These are phyloP conservation scores for Melieria picta DNA, from an alignment of 2,888 invertebrate genomes.

Conservation along the genomic window DNA sequence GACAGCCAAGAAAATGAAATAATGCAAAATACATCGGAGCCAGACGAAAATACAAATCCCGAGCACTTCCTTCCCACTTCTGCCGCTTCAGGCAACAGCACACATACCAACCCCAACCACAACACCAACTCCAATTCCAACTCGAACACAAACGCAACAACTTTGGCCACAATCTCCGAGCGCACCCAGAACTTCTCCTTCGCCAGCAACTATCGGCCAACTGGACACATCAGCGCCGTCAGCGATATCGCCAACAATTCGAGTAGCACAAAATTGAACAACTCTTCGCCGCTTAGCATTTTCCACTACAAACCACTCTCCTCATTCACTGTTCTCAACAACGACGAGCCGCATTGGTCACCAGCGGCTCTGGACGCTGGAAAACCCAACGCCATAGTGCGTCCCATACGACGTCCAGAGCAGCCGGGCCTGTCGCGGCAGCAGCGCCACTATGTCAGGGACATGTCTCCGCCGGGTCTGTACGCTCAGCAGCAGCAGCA, in stretches of 20 bases:
- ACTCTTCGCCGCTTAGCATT: slow-evolving; percentile 50
- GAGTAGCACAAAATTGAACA: slow-evolving; percentile 42
- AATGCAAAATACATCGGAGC: slow-evolving; percentile 45
- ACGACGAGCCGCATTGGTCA: slow-evolving; percentile 46
- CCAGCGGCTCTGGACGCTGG: slow-evolving; percentile 27
- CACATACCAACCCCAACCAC: not conserved
- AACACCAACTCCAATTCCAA: no score
- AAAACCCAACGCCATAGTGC: slow-evolving; percentile 71
- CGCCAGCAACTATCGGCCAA: slow-evolving; percentile 48
- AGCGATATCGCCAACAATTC: slow-evolving; percentile 44
- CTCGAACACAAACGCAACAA: slow-evolving; percentile 32
- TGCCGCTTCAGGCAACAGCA: slow-evolving; percentile 13
- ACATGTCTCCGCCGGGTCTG: slow-evolving; percentile 67
- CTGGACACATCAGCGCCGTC: slow-evolving; percentile 15
- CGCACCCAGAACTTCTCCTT: slow-evolving; percentile 57
- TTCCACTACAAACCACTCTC: slow-evolving; percentile 39
- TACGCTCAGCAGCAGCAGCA: slow-evolving; percentile 14
- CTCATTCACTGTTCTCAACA: slow-evolving; percentile 52
- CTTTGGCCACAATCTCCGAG: slow-evolving; percentile 4
- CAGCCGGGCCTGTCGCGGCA: slow-evolving; percentile 41
- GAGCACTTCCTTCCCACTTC: slow-evolving; percentile 40
- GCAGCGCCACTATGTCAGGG: slow-evolving; percentile 47
- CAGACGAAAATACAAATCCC: slow-evolving; percentile 44
- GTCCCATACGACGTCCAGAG: slow-evolving; percentile 67
- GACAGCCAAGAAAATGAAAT: slow-evolving; percentile 16